A percentile compares a stretch with the other conserved stretches of the same genome.
Evolutionary conservation across 2,797 vertebrate species (phyloP).

Genomic region (Sphaeramia orbicularis): DNA sequence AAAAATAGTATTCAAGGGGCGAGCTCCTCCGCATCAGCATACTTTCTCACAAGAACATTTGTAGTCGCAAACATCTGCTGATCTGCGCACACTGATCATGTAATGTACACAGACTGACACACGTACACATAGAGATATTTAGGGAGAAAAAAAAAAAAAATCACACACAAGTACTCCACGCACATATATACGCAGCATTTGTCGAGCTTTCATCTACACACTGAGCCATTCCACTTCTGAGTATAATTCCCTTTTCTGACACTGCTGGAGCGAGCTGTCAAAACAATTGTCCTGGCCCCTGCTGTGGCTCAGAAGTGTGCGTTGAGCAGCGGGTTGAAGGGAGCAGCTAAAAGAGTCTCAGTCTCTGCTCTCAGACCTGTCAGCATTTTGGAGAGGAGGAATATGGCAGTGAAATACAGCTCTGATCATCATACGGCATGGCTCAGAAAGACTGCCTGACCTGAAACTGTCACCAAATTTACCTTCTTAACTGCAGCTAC

Average conservation of each 20-base stretch:
- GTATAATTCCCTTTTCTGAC: constrained; percentile 76
- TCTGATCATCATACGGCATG: constrained; percentile 66
- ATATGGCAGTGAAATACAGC: constrained; percentile 42
- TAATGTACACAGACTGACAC: constrained; percentile 16
- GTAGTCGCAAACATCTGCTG: constrained; percentile 33
- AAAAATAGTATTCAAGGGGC: constrained; percentile 75
- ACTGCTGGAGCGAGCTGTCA: constrained; percentile 81
- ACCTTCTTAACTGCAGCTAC: constrained; percentile 35
- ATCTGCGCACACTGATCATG: constrained; percentile 12
- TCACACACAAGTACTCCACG: background rate
- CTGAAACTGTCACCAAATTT: constrained; percentile 69
- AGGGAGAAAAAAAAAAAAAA: too few species aligned
- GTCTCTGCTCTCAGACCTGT: constrained; percentile 71
- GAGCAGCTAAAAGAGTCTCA: constrained; percentile 68
- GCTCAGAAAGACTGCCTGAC: constrained; percentile 66
- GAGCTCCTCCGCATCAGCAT: constrained; percentile 61
- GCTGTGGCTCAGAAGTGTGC: constrained; percentile 76
- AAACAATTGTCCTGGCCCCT: constrained; percentile 79
- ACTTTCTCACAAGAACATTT: constrained; percentile 67
- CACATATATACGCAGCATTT: constrained; percentile 7
- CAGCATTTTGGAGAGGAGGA: constrained; percentile 59
- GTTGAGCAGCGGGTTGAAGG: constrained; percentile 69
- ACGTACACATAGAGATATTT: constrained; percentile 3
- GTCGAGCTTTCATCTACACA: constrained; percentile 39
- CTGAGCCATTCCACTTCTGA: constrained; percentile 63